Base-by-base conservation (phyloP, 37 sponge, comb jelly and placozoan genomes). In the Oopsacas minuta region DNA sequence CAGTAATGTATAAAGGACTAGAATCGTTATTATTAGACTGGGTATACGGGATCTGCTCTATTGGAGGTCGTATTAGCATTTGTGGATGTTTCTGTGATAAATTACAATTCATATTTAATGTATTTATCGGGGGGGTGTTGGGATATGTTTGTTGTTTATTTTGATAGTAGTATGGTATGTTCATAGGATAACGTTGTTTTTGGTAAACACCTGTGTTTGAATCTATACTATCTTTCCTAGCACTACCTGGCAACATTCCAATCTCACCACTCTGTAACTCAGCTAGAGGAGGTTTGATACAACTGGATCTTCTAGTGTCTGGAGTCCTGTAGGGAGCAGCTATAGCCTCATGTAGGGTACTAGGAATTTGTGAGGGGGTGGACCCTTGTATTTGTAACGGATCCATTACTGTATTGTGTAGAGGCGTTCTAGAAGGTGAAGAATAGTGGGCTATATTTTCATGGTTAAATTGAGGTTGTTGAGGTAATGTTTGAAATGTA, bases 251-350 rank as follows among this genome's bases (percentile, higher is more conserved):
- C 22, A 61, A 34, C 49, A 42, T 42, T 61, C 75, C 75, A 10
- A 61, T 61, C 30, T 61, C 75, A 3, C 28, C 28, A 3, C 32
- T 3, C 20, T 25, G 28, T n/a, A 61, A 5, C 75, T 61, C 28
- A 32, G 20, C 7, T 25, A 61, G 75, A 5, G 30, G 75, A 3
- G 75, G 5, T 34, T 10, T 10, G 20, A 25, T 5, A n/a, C 30
- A 61, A 34, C 75, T 61, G 30, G 75, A 10, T 3, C 75, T 3
- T 3, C 75, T 25, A 5, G 75, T 61, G 75, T 61, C 75, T 3
- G 75, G 75, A 34, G 75, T 61, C 75, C 75, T 3, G 30, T 61
- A 61, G 75, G 75, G 75, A 3, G 75, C 75, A 3, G 75, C 75
- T n/a, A 61, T 61, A 34, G 75, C 75, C 75, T 61, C 75, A 5